Base-by-base conservation (phyloP, 2,113 vertebrate genomes). In the Silurus meridionalis region DNA sequence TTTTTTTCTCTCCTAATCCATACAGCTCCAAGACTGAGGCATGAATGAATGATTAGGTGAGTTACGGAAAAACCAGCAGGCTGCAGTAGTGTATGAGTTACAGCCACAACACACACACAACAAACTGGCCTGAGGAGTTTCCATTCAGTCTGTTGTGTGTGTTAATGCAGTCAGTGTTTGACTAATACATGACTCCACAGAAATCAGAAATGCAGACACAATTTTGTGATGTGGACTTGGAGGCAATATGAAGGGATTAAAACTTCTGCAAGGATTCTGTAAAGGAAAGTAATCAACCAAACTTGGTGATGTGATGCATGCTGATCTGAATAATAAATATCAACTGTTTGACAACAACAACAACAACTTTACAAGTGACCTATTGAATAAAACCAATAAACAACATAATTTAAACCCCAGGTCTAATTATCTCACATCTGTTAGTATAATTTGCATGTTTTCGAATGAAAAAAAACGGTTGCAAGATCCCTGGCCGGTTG, bases 371-470 rank as follows among this genome's bases (percentile, higher is more conserved):
- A 63, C 61, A 52, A 53, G 15, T 83, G 81, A 53, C 64, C 64
- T 71, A 57, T 57, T 46, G 52, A 37, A 25, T 83, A 17, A 53
- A 37, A 21, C 55, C 50, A 71, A 55, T 69, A 67, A 57, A 17
- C 10, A 75, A 17, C 5, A 10, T 57, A 5, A n/a, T 60, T 74
- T 72, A 23, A 84, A 28, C 57, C 48, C 48, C 58, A 13, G 48
- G 17, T 63, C 23, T 55, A 66, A 85, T 85, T 78, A 85, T 37
- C 6, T 2, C n/a, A 78, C 50, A 63, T 78, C 72, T 55, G 72
- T 37, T 71, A 46, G 25, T 5, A 6, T 52, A 15, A 15, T 61
- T 25, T 50, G 67, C 25, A 23, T 57, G 66, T 14, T 84, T 84
- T 21, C 8, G 13, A 57, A 66, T 17, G 37, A 19, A 46, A 61